Base-by-base conservation (phyloP, 2,113 vertebrate genomes). In the Lepisosteus osseus region DNA sequence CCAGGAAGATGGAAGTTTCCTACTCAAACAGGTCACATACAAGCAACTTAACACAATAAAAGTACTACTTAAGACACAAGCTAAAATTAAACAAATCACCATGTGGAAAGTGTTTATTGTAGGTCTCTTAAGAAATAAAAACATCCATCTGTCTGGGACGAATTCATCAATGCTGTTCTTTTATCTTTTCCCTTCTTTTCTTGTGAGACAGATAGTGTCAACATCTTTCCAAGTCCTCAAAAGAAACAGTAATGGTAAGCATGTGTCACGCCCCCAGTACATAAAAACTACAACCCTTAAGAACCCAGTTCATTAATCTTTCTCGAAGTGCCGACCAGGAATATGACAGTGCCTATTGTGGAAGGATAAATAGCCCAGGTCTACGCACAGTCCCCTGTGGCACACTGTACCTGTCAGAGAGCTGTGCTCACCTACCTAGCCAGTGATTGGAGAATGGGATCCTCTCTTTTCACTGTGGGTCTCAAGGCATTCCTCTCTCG, bases 331-430 rank as follows among this genome's bases (percentile, higher is more conserved):
- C 14, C 8, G 4, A 61, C 17, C 57, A n/a, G 77, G 61, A 67
- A 72, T 9, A 47, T 88, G 89, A 90, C 88, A 87, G 80, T 57
- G 67, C 17, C 75, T 73, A 84, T 87, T 89, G 86, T 88, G 71
- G 65, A 76, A 68, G 82, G 82, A 80, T 84, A 89, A 85, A 89
- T 86, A 82, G 83, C 73, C 77, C 15, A 0, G 68, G 70, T 67
- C 76, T 63, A 59, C 79, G 86, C 82, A 84, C 82, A 82, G 87
- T 86, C 84, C 84, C 66, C 67, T 65, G 74, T 72, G 72, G 82
- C 42, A 71, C 70, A 80, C 66, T 73, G 42, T 61, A 43, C 42
- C n/a, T 43, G 57, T 61, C 43, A 43, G 47, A 57, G 29, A 13
- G 40, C 11, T 12, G 56, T 59, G 56, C n/a, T 59, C n/a, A 11